These are phyloP conservation scores for Diarsia dahlii DNA, from an alignment of 2,888 invertebrate species.

Conservation along the genomic window DNA sequence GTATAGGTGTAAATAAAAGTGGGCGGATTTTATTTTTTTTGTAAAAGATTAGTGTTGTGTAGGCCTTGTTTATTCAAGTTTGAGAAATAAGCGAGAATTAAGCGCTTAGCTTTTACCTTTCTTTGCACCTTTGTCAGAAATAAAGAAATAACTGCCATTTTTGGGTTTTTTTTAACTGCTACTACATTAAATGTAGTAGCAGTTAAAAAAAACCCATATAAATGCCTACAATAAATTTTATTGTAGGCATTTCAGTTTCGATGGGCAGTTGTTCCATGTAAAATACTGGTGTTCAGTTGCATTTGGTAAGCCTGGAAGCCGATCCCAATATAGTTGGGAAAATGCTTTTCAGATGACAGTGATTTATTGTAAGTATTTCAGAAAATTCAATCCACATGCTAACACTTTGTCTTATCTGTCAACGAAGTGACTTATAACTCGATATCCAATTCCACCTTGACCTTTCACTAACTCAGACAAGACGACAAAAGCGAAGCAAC, in stretches of 20 bases:
- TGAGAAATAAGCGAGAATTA: conserved; percentile 4
- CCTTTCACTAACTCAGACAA: conserved; percentile 8
- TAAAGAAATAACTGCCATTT: background rate
- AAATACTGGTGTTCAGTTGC: no score
- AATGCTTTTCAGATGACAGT: no score
- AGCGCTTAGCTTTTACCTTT: background rate
- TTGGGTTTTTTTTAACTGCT: no score
- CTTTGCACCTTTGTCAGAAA: background rate
- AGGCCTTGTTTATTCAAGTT: conserved; percentile 8
- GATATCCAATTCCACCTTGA: conserved; percentile 25
- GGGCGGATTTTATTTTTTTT: conserved; percentile 18
- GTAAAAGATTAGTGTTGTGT: background rate
- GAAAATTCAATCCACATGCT: background rate
- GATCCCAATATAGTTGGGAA: no score
- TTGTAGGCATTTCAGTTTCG: background rate
- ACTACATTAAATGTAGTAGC: no score
- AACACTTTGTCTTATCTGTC: background rate
- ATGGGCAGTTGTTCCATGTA: no score
- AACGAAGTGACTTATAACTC: conserved; percentile 3
- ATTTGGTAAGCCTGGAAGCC: no score
- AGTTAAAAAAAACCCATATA: no score
- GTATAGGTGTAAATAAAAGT: conserved; percentile 25
- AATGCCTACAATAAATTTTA: conserved; percentile 2
- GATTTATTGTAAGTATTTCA: background rate
- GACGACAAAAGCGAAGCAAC: conserved; percentile 44